These are phyloP conservation scores for Drosophila equinoxialis DNA, from an alignment of 1,140 invertebrate genomes.

Conservation along the genomic window DNA sequence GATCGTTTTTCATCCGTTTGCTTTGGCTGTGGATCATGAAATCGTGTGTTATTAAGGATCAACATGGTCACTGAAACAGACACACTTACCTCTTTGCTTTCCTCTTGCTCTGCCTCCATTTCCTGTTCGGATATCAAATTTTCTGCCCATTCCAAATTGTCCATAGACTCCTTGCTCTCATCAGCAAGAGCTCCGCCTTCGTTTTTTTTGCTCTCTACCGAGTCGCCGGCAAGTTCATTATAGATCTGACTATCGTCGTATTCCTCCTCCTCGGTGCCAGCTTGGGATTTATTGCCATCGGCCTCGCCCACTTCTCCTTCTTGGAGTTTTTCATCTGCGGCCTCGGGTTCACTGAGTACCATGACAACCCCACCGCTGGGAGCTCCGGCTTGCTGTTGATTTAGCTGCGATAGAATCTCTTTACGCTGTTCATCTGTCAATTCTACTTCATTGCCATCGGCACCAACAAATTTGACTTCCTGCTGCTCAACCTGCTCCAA, in stretches of 20 bases:
- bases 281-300: constrained; percentile 49
- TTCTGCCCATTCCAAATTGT: constrained; percentile 80
- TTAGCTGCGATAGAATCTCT: constrained; percentile 78
- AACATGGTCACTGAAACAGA: not conserved
- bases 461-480: constrained; percentile 76
- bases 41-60: not conserved
- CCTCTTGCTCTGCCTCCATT: constrained; percentile 53
- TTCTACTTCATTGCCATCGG: constrained; percentile 79
- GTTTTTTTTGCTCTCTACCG: constrained; percentile 61
- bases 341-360: constrained; percentile 76
- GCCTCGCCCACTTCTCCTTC: constrained; percentile 39
- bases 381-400: constrained; percentile 74
- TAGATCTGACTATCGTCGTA: constrained; percentile 78
- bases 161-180: constrained; percentile 75
- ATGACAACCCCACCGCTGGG: constrained; percentile 78
- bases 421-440: constrained; percentile 79
- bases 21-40: constrained; percentile 48
- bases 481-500: constrained; percentile 53
- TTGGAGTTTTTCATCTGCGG: constrained; percentile 7
- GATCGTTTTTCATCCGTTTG: constrained; percentile 49
- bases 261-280: constrained; percentile 67
- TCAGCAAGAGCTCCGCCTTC: constrained; percentile 38
- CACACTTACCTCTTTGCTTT: constrained; percentile 64
- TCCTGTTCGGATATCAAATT: constrained; percentile 75
- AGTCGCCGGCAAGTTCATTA: constrained; percentile 59